Evolutionary conservation across 2,113 vertebrate genomes (phyloP), one percentile per base, ranked within the genome.

Genomic region (Tragelaphus imberbis): DNA sequence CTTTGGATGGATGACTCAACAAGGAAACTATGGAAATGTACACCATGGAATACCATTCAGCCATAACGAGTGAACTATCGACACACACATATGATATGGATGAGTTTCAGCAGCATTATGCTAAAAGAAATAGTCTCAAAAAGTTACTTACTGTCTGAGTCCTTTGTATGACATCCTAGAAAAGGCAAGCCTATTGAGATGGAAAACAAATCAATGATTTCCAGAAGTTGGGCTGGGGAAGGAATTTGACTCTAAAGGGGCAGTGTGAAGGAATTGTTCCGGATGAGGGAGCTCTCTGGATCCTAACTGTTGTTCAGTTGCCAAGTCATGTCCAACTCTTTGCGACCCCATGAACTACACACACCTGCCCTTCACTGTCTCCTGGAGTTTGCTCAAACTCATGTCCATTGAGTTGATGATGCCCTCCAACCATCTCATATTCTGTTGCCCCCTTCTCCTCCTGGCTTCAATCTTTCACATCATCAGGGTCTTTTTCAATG

Each of bases 21-120:
- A 81, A 79, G 36, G 25, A 80, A 36, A 27, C 51, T 27, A 68
- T 27, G 16, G 55, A 49, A 51, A 71, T 19, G 5, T 25, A 9
- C 44, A 11, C 47, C 1, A 0, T 7, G 19, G 40, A 49, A 25
- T n/a, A 49, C n/a, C 36, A 30, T 21, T 79, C 25, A 65, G 12
- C 15, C 23, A 25, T 49, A 2, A 63, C 11, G n/a, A 36, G 53
- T 5, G 30, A 28, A 21, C 82, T 58, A 13, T 28, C 2, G 6
- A 63, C 14, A 77, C 2, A 19, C 23, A 19, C 0, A 2, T 14
- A 6, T 15, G n/a, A 51, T 6, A 2, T 7, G 28, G 25, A 16
- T n/a, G 28, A 53, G 71, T 44, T 71, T 65, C 90, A 61, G 55
- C 91, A 63, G 14, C 27, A 49, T 87, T 7, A 27, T 1, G 10